Evolutionary conservation across 2,888 invertebrate species (phyloP), one percentile per base, ranked within the genome.

Genomic region (Acrocyrtus sp.): DNA sequence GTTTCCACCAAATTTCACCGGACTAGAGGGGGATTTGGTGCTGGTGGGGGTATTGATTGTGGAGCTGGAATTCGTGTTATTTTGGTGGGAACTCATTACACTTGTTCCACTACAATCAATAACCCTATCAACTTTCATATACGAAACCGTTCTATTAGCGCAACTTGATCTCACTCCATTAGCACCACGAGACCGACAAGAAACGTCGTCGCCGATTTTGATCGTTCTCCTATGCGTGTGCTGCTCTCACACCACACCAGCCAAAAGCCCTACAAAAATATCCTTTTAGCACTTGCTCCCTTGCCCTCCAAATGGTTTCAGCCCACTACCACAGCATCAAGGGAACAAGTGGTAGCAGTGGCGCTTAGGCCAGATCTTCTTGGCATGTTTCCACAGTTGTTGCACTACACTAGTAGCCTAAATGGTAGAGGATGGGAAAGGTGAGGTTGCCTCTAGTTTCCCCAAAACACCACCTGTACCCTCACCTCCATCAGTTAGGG

Each of bases 21-120:
- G 69, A 48, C 73, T 70, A 15, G 69, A 48, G 26, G 61, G 63
- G 57, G 74, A 62, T 29, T 76, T 66, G 27, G 51, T 24, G 22
- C 63, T 41, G 43, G 62, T 45, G 24, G 65, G 43, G 61, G 69
- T 47, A 29, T 70, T 39, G 41, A 63, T 39, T 47, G 66, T 50
- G 43, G 68, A 51, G 15, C 43, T 48, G 12, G 50, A n/a, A 19
- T 26, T 54, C 19, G 70, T 60, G 26, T 53, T 72, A 51, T 60
- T 74, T 27, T 47, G 61, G 29, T 72, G 57, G 51, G 50, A 58
- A 58, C 63, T 72, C 70, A 72, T 72, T 15, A 51, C 34, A 4
- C 17, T 19, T 48, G n/a, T 17, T 21, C 10, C 50, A 19, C 3
- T 6, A 19, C 21, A 6, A 19, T n/a, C 12, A 27, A 15, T 17